Conservation (phyloP, 2,113 vertebrate genomes). For the Lagenorhynchus albirostris region DNA sequence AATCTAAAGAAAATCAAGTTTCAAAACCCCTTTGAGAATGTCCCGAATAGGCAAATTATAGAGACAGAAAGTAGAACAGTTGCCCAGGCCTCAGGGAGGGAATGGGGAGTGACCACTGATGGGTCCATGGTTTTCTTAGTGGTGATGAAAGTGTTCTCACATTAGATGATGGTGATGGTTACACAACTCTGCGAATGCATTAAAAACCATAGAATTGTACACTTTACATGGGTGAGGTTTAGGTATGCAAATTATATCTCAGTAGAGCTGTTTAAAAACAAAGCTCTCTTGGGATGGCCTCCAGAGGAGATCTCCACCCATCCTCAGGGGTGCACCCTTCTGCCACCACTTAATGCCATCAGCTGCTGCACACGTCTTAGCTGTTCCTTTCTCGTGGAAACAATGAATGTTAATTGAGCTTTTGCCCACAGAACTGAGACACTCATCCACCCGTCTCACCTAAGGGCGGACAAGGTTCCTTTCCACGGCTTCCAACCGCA, state of each 20-base stretch:
- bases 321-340: rapidly evolving
- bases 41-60: not conserved
- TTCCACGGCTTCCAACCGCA: rapidly evolving
- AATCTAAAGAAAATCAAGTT: not conserved
- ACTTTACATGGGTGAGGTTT: not conserved
- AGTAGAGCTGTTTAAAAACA: not conserved
- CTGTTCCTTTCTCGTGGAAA: not conserved
- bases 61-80: not conserved
- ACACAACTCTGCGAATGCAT: not conserved
- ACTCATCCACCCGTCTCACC: not conserved
- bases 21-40: not conserved
- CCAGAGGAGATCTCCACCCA: not conserved
- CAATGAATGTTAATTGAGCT: not conserved
- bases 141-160: not conserved
- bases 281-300: too few relatives aligned
- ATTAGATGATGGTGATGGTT: not conserved
- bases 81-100: not conserved
- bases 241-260: too few relatives aligned
- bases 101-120: rapidly evolving
- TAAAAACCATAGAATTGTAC: not conserved
- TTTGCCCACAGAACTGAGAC: not conserved
- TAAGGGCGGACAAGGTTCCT: rapidly evolving
- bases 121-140: rapidly evolving
- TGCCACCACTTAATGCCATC: not conserved
- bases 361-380: rapidly evolving